Base-by-base conservation (phyloP, 2,797 vertebrate species). In the Meda fulgida region DNA sequence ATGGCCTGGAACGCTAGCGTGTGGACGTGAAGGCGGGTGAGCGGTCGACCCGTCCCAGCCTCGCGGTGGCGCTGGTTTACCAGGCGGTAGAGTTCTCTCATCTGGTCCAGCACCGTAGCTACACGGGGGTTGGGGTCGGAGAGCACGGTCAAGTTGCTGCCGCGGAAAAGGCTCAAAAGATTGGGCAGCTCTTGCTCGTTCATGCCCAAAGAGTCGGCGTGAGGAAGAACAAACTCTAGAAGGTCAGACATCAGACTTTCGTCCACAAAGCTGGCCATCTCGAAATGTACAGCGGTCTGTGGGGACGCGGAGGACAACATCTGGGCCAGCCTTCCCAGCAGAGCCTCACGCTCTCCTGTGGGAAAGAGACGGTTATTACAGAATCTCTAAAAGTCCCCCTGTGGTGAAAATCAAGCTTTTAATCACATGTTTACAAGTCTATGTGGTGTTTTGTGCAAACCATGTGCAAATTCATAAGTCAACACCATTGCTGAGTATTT, bases 121-220 rank as follows among this genome's bases (percentile, higher is more conserved):
- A 97, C 96, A 1, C 96, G 95, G 26, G 96, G 96, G 90, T 96
- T 96, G 51, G 96, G 96, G 89, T 97, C 95, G 0, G 96, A 96
- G 78, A 97, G 86, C 80, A 97, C 94, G 0, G 95, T 96, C 87
- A 97, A 92, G 87, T 93, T 96, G 84, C 94, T 92, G 70, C 95
- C 95, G 79, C 95, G 95, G 8, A 97, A 92, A 2, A 96, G 91
- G 88, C 96, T 96, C 36, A 96, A 93, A 63, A 97, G 92, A 89
- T 97, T 97, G 69, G 96, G 96, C 71, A 97, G 95, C 89, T 97
- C 96, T 91, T 97, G 96, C 87, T 97, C 96, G 69, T 97, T 97
- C 96, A 97, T 97, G 29, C 96, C 96, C 76, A 97, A 90, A 38
- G 96, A 97, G 91, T 96, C 95, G 1, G 94, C 93, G 86, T 95